Percentiles rank a stretch among this genome's conserved stretches.
Conservation (phyloP, 2,797 vertebrate genomes). For the Ambastaia sidthimunki region DNA sequence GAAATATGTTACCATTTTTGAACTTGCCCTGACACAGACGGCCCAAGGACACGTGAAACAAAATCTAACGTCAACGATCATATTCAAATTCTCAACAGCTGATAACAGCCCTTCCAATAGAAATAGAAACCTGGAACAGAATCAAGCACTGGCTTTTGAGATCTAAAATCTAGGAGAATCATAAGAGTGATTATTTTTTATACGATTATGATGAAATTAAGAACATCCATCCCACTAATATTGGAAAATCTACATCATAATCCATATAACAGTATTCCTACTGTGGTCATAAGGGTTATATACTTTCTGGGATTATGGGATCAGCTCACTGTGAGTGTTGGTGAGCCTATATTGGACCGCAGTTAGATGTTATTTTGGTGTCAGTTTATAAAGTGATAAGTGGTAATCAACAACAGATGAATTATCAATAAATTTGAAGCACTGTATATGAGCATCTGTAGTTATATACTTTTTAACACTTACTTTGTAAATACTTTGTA, state of each 20-base stretch:
- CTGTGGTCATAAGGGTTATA: neutral
- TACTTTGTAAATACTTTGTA: neutral
- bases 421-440: neutral
- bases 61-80: constrained; percentile 50
- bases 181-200: neutral
- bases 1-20: constrained; percentile 55
- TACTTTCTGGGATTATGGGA: constrained; percentile 1
- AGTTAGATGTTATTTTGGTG: constrained; percentile 27
- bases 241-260: neutral
- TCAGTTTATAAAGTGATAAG: constrained; percentile 37
- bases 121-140: constrained; percentile 15
- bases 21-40: constrained; percentile 28
- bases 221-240: neutral
- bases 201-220: neutral
- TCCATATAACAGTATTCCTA: neutral
- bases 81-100: constrained; percentile 40
- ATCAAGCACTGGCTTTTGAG: neutral
- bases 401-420: constrained; percentile 20
- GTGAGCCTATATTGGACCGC: neutral
- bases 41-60: constrained; percentile 52
- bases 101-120: constrained; percentile 40
- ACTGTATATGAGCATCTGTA: no score
- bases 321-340: constrained; percentile 4
- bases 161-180: constrained; percentile 2
- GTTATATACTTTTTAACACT: no score